These are phyloP conservation scores for Amia ocellicauda DNA, from an alignment of 2,113 vertebrate genomes.

Conservation along the genomic window DNA sequence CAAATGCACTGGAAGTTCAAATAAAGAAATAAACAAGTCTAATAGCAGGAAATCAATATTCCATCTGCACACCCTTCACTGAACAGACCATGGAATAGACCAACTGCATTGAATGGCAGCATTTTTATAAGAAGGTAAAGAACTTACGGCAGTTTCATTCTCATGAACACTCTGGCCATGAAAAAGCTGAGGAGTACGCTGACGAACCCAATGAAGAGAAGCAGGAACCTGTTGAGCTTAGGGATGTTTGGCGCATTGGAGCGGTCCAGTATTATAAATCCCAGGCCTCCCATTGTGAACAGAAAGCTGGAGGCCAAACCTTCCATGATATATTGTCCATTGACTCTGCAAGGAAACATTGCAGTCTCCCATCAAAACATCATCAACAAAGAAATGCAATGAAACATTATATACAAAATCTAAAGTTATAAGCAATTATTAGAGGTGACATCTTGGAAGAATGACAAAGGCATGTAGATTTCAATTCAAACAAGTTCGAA, in stretches of 20 bases:
- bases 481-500: too few species aligned
- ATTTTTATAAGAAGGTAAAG: background rate
- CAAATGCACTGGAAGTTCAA: too few species aligned
- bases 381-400: too few species aligned
- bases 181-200: constrained; percentile 97
- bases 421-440: too few species aligned
- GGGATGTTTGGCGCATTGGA: constrained; percentile 98
- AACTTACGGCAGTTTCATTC: constrained; percentile 98
- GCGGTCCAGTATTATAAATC: constrained; percentile 95
- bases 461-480: too few species aligned
- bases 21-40: too few species aligned
- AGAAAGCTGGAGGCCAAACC: constrained; percentile 96
- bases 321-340: constrained; percentile 98
- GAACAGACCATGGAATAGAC: too few species aligned
- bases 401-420: too few species aligned
- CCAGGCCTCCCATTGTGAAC: constrained; percentile 96
- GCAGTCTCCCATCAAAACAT: background rate
- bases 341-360: constrained; percentile 71
- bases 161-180: constrained; percentile 99
- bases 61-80: too few species aligned
- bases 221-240: constrained; percentile 93
- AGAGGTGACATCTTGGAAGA: too few species aligned
- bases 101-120: too few species aligned
- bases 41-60: too few species aligned
- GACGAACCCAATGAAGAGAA: constrained; percentile 96